Evolutionary conservation across 2,888 invertebrate species (phyloP), one percentile per base, ranked within the genome.

Genomic region (Syrphus vitripennis): DNA sequence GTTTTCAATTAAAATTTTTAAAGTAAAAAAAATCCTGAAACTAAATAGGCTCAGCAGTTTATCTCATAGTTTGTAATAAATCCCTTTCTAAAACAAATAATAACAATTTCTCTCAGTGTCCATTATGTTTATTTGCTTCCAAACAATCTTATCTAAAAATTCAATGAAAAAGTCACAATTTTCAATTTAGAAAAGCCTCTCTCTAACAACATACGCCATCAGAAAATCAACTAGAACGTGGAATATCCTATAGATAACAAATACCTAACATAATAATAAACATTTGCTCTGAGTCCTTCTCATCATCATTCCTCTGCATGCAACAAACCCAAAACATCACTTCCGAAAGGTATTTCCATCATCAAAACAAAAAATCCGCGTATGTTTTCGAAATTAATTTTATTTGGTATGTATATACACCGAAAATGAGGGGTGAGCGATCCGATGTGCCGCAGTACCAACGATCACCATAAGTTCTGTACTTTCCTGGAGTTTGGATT

Each of bases 351-450:
- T 80, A 80, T 80, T 84, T 19, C 83, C 80, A 79, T 24, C 34
- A 70, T 19, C 40, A 1, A 16, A 69, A 37, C 3, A 19, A 14
- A 59, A 45, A 31, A 57, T 42, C 48, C 48, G 48, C 80, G 83
- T 80, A 71, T 84, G 83, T 84, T 83, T 83, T 80, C 21, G 16
- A 84, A 80, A 80, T 84, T 80, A 84, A 84, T 80, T 84, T 80
- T 61, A 84, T 84, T 84, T 76, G 14, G 55, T 65, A n/a, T 76
- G 67, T 50, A 50, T 24, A 48, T 19, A 75, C 10, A 34, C 31
- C 10, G 24, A 50, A 31, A 55, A 69, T 71, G 75, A 75, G 80
- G 80, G 63, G 80, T 79, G 79, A 79, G 69, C 45, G 76, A 71
- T 70, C 76, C 16, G 16, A 57, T 55, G 45, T 34, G 42, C 74